phyloP scores from a whole-genome alignment of 2,888 invertebrate genomes.

The Macrophya annulata region DNA sequence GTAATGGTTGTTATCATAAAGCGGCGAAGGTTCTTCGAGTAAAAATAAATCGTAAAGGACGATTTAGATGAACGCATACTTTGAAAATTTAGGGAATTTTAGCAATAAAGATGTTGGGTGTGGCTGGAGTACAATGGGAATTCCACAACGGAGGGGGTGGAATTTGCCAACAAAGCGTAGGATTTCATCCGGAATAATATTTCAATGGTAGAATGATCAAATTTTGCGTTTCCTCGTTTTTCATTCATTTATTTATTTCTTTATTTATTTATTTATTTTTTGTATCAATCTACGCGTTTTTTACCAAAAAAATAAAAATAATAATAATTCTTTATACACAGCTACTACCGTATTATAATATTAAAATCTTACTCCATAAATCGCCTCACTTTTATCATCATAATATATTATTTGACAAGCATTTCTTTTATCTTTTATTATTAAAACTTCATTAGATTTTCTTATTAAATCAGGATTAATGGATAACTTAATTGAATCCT shows the following conservation, averaged over 20 bases:
- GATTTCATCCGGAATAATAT: conserved; percentile 52
- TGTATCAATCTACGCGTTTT: neutral
- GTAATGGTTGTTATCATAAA: conserved; percentile 97
- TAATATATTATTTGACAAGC: neutral
- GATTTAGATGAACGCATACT: conserved; percentile 21
- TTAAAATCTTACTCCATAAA: neutral
- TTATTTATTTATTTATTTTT: neutral
- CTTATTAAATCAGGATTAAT: conserved; percentile 64
- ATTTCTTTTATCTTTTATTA: conserved; percentile 63
- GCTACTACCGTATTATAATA: neutral
- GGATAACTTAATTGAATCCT: conserved; percentile 66
- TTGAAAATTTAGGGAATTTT: conserved; percentile 52
- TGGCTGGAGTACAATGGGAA: conserved; percentile 49
- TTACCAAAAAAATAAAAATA: neutral
- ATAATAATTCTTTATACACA: neutral
- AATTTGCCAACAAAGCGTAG: conserved; percentile 49
- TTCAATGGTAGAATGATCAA: conserved; percentile 32
- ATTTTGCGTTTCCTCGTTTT: conserved; percentile 25
- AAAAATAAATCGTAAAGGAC: conserved; percentile 58
- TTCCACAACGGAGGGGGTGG: conserved; percentile 48
- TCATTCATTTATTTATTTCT: too few relatives aligned
- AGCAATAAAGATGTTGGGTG: conserved; percentile 50
- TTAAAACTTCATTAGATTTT: conserved; percentile 68
- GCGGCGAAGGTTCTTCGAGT: conserved; percentile 91
- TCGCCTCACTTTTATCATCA: neutral